Conservation (phyloP, 2,797 vertebrate species). For the Hypotaenidia philippensis region DNA sequence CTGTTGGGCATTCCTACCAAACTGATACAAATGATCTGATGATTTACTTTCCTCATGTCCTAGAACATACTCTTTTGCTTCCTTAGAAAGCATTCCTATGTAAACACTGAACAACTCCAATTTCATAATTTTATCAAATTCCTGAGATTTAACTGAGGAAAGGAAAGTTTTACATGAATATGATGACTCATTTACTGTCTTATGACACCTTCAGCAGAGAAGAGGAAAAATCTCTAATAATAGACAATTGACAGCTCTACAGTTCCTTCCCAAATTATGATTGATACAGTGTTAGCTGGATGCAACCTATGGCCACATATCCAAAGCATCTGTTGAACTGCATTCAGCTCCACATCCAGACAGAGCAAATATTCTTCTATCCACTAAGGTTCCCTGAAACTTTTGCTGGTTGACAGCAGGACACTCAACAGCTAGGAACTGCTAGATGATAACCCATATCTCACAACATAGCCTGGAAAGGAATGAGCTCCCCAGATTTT, state of each 20-base stretch:
- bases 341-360: background rate
- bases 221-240: background rate
- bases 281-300: background rate
- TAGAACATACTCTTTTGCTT: background rate
- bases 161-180: background rate
- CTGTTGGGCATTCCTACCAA: background rate
- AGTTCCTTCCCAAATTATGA: background rate
- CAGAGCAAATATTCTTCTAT: background rate
- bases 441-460: background rate
- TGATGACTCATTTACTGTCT: background rate
- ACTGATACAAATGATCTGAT: background rate
- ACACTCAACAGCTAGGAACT: background rate
- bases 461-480: background rate
- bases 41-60: fast-evolving
- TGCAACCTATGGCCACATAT: background rate
- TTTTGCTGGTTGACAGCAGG: background rate
- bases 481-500: background rate
- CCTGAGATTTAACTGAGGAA: background rate
- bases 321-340: background rate
- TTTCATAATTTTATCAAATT: background rate
- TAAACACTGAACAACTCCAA: background rate
- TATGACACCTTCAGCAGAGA: background rate
- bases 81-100: background rate
- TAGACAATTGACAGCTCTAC: background rate
- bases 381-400: background rate